These are phyloP conservation scores for Oeneis ivallda DNA, from an alignment of 2,888 invertebrate species.

Conservation along the genomic window DNA sequence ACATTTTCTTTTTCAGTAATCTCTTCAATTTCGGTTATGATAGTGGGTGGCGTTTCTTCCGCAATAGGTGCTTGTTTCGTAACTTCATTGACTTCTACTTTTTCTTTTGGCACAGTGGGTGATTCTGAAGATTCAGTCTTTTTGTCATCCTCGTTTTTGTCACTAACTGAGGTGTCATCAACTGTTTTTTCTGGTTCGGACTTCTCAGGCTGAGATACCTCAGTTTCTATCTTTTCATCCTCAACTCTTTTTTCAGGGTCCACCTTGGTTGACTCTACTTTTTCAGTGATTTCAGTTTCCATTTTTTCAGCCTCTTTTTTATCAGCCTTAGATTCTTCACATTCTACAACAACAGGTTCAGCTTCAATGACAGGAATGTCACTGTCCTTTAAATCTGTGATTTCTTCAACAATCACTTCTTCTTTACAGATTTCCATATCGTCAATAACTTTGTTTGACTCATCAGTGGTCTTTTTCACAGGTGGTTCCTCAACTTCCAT, in stretches of 20 bases:
- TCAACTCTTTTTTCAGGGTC: constrained; percentile 26
- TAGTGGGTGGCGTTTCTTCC: constrained; percentile 51
- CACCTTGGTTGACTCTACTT: constrained; percentile 46
- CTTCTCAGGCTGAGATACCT: constrained; percentile 24
- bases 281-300: constrained; percentile 44
- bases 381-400: constrained; percentile 50
- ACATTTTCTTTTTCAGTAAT: constrained; percentile 58
- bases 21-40: constrained; percentile 65
- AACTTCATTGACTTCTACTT: constrained; percentile 42
- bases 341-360: constrained; percentile 52
- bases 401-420: constrained; percentile 41
- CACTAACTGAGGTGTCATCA: constrained; percentile 16
- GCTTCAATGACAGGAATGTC: constrained; percentile 49
- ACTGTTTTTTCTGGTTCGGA: constrained; percentile 28
- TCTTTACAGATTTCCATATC: constrained; percentile 39
- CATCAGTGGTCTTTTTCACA: constrained; percentile 28
- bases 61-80: constrained; percentile 42
- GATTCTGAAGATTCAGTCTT: constrained; percentile 30
- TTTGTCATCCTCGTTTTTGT: constrained; percentile 6
- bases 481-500: constrained; percentile 58
- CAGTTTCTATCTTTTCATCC: constrained; percentile 23
- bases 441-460: constrained; percentile 32
- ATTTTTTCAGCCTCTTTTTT: constrained; percentile 59
- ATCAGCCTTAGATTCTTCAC: constrained; percentile 51
- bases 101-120: constrained; percentile 51